Evolutionary conservation across 2,888 invertebrate species (phyloP).

Genomic region (Cryptophagus acutangulus): DNA sequence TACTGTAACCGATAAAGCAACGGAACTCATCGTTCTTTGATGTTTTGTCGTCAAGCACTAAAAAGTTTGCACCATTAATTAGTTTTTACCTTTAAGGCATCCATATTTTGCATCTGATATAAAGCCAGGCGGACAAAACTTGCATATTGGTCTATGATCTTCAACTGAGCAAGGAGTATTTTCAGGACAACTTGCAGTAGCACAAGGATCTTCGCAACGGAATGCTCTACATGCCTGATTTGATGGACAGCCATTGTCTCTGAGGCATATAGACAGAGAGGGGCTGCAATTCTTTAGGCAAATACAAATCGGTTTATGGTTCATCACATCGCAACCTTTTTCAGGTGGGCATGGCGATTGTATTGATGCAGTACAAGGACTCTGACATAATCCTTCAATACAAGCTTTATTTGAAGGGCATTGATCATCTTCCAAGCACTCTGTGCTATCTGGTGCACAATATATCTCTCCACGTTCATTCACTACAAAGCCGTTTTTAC

Average conservation of each 20-base stretch:
- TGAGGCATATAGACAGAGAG: slow-evolving; percentile 79
- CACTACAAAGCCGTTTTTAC: slow-evolving; percentile 82
- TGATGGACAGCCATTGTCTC: slow-evolving; percentile 82
- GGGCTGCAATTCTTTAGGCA: slow-evolving; percentile 85
- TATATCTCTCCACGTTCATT: slow-evolving; percentile 83
- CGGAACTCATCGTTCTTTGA: slow-evolving; percentile 36
- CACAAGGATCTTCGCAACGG: slow-evolving; percentile 87
- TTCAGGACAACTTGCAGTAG: slow-evolving; percentile 75
- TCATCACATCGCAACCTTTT: slow-evolving; percentile 82
- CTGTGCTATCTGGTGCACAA: slow-evolving; percentile 73
- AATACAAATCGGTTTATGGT: slow-evolving; percentile 81
- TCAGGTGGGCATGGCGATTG: slow-evolving; percentile 70
- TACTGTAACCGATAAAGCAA: slow-evolving; percentile 40
- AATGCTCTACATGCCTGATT: slow-evolving; percentile 83
- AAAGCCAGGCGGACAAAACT: slow-evolving; percentile 92
- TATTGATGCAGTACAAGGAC: slow-evolving; percentile 69
- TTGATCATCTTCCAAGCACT: slow-evolving; percentile 75
- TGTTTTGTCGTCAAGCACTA: slow-evolving; percentile 37
- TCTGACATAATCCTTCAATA: slow-evolving; percentile 76
- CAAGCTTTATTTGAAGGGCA: slow-evolving; percentile 85
- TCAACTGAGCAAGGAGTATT: slow-evolving; percentile 88
- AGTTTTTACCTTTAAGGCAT: slow-evolving; percentile 89
- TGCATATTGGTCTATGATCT: slow-evolving; percentile 92
- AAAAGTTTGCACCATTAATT: slow-evolving; percentile 31
- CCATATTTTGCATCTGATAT: slow-evolving; percentile 87